Conservation (phyloP, 2,113 vertebrate genomes). For the Daphoenositta chrysoptera region DNA sequence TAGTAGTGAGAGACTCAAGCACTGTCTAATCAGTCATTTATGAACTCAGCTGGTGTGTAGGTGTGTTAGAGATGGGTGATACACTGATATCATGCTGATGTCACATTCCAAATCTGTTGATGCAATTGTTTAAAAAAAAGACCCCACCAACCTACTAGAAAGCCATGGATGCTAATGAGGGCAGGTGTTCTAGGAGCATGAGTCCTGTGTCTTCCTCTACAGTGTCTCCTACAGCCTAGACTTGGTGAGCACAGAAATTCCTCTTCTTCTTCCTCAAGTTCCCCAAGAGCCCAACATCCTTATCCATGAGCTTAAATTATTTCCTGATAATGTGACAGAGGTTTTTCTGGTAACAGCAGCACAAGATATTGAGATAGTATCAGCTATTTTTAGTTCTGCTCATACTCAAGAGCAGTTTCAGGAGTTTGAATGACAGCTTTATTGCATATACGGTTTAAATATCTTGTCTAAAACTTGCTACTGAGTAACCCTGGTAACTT, state of each 20-base stretch:
- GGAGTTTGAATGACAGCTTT: neutral
- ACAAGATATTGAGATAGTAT: neutral
- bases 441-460: neutral
- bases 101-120: neutral
- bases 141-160: fast-evolving
- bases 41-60: neutral
- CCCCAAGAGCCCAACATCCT: neutral
- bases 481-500: neutral
- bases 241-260: neutral
- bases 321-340: neutral
- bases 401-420: neutral
- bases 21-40: neutral
- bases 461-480: neutral
- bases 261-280: neutral
- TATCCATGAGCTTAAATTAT: neutral
- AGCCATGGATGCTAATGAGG: neutral
- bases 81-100: neutral
- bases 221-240: neutral
- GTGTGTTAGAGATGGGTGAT: neutral
- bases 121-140: neutral
- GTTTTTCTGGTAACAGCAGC: neutral
- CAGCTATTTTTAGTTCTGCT: neutral
- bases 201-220: neutral
- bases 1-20: neutral
- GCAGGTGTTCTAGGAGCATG: neutral